A percentile compares a stretch with the other conserved stretches of the same genome.
Conservation (phyloP, 2,888 invertebrate species). For the Mythimna pallens region DNA sequence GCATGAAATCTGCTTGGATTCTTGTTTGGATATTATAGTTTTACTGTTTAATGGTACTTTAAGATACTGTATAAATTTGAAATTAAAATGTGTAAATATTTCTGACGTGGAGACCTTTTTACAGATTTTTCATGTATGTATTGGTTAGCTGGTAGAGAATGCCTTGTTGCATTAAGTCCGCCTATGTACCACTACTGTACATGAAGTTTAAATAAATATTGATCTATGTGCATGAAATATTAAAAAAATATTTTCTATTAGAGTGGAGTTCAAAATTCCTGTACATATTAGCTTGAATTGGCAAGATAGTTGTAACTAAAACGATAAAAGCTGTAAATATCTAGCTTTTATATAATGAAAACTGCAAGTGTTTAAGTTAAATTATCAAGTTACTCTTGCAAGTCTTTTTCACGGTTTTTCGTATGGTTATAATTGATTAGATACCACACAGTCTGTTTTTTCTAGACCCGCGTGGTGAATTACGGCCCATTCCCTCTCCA, state of each 20-base stretch:
- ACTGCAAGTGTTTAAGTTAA: background rate
- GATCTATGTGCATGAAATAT: constrained; percentile 25
- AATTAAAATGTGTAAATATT: constrained; percentile 39
- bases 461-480: no score
- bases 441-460: background rate
- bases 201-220: background rate
- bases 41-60: constrained; percentile 3
- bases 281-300: constrained; percentile 17
- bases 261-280: background rate
- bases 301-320: background rate
- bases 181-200: no score
- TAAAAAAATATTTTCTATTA: constrained; percentile 7
- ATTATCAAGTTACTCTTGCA: background rate
- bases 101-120: background rate
- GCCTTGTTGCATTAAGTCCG: no score
- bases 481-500: no score
- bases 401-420: no score
- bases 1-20: constrained; percentile 56
- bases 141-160: no score
- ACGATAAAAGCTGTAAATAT: constrained; percentile 5
- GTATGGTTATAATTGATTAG: no score
- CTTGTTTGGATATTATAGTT: constrained; percentile 31
- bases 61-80: background rate
- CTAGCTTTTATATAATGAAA: background rate
- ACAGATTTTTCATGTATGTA: background rate